Conservation (phyloP, 2,888 invertebrate genomes). For the Apamea crenata region DNA sequence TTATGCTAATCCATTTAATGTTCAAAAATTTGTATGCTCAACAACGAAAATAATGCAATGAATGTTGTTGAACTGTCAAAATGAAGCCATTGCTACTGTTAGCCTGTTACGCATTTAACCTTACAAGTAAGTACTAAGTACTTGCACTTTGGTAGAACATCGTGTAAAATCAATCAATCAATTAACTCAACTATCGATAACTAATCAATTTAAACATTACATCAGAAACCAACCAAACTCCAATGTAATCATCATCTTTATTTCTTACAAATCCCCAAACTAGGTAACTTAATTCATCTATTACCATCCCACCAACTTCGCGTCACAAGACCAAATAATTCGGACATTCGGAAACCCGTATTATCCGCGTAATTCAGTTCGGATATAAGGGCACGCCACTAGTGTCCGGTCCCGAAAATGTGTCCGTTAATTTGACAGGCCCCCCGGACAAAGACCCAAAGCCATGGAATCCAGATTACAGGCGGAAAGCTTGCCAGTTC, state of each 20-base stretch:
- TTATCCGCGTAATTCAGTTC: constrained; percentile 55
- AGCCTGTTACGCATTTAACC: too few species aligned
- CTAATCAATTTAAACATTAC: background rate
- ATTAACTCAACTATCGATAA: background rate
- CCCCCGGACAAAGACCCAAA: constrained; percentile 62
- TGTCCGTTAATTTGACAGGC: constrained; percentile 67
- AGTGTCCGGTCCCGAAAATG: constrained; percentile 52
- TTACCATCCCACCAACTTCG: background rate
- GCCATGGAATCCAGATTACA: constrained; percentile 67
- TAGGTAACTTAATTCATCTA: constrained; percentile 4
- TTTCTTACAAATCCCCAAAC: background rate
- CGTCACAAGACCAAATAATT: constrained; percentile 47
- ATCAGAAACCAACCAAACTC: background rate
- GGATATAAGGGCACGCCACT: constrained; percentile 52
- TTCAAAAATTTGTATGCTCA: too few species aligned
- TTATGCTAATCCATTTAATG: too few species aligned
- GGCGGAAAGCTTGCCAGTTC: constrained; percentile 47
- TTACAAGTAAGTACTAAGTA: background rate
- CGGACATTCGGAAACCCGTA: constrained; percentile 48
- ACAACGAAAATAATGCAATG: too few species aligned
- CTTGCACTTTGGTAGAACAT: background rate
- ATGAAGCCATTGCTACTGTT: too few species aligned
- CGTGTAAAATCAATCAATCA: too few species aligned
- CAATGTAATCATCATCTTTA: background rate
- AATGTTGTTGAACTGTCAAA: too few species aligned